A percentile compares a stretch with the other conserved stretches of the same genome.
Conservation (phyloP, 2,113 vertebrate genomes). For the Gallinago undulata region DNA sequence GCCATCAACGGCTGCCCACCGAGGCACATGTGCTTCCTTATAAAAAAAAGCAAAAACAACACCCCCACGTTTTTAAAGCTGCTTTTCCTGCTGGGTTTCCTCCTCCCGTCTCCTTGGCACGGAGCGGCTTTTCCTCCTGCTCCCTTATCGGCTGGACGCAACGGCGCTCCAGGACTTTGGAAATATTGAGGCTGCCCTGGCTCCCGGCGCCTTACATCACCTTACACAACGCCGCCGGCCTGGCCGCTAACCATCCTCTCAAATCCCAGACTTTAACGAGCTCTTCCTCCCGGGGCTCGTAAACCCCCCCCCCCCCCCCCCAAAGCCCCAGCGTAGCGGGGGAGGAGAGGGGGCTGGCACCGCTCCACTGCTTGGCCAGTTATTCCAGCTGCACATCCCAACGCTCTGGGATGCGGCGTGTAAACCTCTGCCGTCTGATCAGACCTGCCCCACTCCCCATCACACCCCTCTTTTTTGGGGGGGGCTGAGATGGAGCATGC, state of each 20-base stretch:
- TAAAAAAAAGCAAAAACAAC: neutral
- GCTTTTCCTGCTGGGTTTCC: neutral
- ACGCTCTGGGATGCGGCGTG: accelerated
- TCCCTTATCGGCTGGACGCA: neutral
- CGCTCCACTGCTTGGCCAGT: neutral
- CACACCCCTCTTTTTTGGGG: accelerated
- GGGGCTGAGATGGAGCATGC: no score
- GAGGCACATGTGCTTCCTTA: neutral
- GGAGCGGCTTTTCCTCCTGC: neutral
- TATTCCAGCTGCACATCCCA: neutral
- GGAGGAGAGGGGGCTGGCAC: neutral
- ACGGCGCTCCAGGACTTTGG: accelerated
- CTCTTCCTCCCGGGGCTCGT: neutral
- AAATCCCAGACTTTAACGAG: neutral
- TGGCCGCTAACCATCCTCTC: neutral
- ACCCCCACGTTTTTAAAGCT: neutral
- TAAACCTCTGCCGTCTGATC: neutral
- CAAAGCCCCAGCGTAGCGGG: accelerated
- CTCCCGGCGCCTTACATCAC: neutral
- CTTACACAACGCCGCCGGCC: neutral
- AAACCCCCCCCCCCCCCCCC: neutral
- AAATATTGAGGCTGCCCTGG: neutral
- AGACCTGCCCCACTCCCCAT: neutral
- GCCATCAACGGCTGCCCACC: neutral
- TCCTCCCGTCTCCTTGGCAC: neutral